phyloP scores from a whole-genome alignment of 2,888 invertebrate genomes.

The Drosophila cyrtoloma region DNA sequence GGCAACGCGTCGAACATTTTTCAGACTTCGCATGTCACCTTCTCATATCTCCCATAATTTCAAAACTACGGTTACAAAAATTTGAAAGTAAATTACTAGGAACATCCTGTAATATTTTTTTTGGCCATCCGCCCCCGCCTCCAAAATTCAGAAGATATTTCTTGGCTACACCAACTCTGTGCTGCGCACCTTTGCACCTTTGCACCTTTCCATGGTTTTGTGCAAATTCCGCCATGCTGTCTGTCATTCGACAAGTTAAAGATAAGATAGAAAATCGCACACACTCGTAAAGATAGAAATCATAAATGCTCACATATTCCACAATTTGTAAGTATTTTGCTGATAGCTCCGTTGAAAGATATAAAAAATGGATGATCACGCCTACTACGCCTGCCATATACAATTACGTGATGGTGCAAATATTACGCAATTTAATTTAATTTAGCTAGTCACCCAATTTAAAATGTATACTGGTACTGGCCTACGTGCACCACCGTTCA shows the following conservation, averaged over 20 bases:
- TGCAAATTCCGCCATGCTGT: not conserved
- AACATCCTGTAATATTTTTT: no score
- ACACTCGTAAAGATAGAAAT: not conserved
- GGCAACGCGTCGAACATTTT: no score
- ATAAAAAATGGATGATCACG: no score
- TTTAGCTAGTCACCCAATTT: no score
- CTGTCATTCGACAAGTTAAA: not conserved
- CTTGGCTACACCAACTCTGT: not conserved
- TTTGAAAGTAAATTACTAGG: no score
- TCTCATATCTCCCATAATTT: no score
- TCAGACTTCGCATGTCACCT: no score
- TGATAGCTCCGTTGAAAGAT: not conserved
- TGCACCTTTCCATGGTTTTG: not conserved
- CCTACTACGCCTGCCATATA: no score
- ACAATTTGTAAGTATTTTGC: not conserved
- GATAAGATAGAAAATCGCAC: not conserved
- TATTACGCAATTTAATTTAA: not conserved
- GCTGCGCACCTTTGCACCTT: not conserved
- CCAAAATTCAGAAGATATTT: not conserved
- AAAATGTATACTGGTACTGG: no score
- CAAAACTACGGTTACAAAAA: no score
- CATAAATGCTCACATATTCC: not conserved
- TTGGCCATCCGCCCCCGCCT: no score
- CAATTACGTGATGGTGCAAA: not conserved
- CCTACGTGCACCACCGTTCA: no score